A percentile compares a stretch with the other conserved stretches of the same genome.
Evolutionary conservation across 2,113 vertebrate species (phyloP).

Genomic region (Gambusia holbrooki): DNA sequence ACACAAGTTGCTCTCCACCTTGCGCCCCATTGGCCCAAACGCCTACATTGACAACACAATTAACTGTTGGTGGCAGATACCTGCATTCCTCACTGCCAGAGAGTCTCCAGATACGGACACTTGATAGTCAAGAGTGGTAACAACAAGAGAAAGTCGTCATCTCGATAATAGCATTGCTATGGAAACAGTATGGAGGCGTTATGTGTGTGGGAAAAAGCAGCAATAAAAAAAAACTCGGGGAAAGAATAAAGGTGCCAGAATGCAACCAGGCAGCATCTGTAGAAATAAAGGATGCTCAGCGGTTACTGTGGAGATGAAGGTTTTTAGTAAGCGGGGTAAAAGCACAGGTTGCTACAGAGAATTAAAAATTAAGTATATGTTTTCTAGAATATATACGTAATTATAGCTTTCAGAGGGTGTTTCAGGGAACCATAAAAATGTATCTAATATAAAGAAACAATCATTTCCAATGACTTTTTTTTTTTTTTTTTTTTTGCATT

Average conservation of each 20-base stretch:
- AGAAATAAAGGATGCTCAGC: constrained; percentile 25
- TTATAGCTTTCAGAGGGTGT: no score
- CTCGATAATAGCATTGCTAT: constrained; percentile 74
- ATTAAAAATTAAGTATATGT: neutral
- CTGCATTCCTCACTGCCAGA: constrained; percentile 50
- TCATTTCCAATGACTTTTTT: neutral
- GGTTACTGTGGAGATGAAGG: constrained; percentile 41
- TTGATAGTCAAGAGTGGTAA: constrained; percentile 71
- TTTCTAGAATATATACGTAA: no score
- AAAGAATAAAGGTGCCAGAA: constrained; percentile 60
- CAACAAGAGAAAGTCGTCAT: constrained; percentile 60
- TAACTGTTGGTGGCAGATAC: constrained; percentile 62
- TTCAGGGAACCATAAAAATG: neutral
- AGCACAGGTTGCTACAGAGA: neutral
- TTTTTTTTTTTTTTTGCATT: neutral
- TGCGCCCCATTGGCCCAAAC: constrained; percentile 31
- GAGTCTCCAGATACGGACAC: constrained; percentile 75
- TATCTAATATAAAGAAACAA: neutral
- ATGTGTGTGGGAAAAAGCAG: constrained; percentile 66
- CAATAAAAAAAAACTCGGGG: constrained; percentile 52
- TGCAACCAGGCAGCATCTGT: constrained; percentile 66
- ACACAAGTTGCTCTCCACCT: constrained; percentile 41
- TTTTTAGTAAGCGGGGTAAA: neutral
- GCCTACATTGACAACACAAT: constrained; percentile 61
- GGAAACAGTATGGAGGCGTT: constrained; percentile 77